Base-by-base conservation (phyloP, 2,888 invertebrate genomes). In the Drosophila kambysellisi region DNA sequence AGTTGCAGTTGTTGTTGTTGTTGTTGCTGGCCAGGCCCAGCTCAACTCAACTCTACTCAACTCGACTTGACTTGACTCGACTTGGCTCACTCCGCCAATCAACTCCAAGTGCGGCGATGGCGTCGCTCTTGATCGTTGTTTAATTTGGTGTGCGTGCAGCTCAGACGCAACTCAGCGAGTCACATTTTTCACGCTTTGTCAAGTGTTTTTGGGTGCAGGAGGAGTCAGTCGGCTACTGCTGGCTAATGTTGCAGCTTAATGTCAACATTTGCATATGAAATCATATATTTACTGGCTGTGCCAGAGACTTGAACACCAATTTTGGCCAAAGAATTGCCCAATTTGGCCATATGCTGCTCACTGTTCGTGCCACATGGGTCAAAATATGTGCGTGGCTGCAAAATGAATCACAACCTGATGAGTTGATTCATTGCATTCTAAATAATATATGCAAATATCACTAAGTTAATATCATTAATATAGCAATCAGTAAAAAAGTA, bases 191-290 rank as follows among this genome's bases (percentile, higher is more conserved):
- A 88, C 90, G 88, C 88, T 91, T 84, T 82, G 82, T 76, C 79
- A 82, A 65, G 54, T 64, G 66, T 50, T 60, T 50, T 53, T 68
- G 66, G 78, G 64, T 46, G 81, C 81, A 69, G 73, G 76, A 88
- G 84, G 88, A 88, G 74, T 67, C 68, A 52, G 29, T 67, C 58
- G 35, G 43, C 79, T 53, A 65, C 75, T 70, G 78, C 48, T 74
- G 65, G 60, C 72, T 82, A 76, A 77, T 78, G 75, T 67, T 59
- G 63, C 73, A 88, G 91, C 88, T 91, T 90, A 88, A 83, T 91
- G 91, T 91, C 90, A 89, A 86, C 76, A 91, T 91, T 91, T 91
- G 91, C 91, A 91, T 91, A 90, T 74, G 76, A 71, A 81, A 79
- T 79, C 86, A 71, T 88, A 81, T 50, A 29, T 57, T 74, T 59